Percentiles rank a stretch among this genome's conserved stretches.
Conservation (phyloP, 2,113 vertebrate genomes). For the Ctenodactylus gundi region DNA sequence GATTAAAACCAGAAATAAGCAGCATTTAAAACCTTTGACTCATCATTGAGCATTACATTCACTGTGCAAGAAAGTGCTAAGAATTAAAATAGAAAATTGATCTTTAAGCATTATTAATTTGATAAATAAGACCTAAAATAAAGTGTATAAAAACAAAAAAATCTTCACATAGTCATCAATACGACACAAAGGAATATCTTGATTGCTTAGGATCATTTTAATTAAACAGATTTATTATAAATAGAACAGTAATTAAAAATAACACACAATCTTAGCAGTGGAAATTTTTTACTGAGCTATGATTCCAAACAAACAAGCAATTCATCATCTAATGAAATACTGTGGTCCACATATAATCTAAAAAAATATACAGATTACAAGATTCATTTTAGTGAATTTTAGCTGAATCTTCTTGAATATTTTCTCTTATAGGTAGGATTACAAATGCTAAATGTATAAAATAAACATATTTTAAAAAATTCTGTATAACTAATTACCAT, state of each 20-base stretch:
- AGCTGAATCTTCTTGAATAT: not conserved
- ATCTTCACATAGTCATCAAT: not conserved
- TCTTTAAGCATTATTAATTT: not conserved
- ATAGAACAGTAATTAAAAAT: not conserved
- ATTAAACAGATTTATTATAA: not conserved
- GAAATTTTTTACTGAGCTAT: not conserved
- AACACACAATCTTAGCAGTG: not conserved
- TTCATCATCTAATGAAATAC: not conserved
- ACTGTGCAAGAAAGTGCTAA: not conserved
- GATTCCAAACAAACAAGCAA: not conserved
- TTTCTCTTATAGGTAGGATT: not conserved
- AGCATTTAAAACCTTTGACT: not conserved
- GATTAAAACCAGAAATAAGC: not conserved
- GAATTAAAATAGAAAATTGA: constrained; percentile 8
- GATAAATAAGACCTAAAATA: not conserved
- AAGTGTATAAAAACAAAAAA: not conserved
- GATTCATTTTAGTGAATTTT: not conserved
- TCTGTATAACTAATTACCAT: not conserved
- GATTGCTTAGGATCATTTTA: not conserved
- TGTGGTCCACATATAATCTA: not conserved
- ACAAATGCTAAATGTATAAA: not conserved
- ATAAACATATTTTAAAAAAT: not conserved
- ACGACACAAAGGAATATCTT: not conserved
- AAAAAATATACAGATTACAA: not conserved
- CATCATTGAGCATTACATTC: not conserved